Evolutionary conservation across 2,113 vertebrate species (phyloP), one percentile per base, ranked within the genome.

Genomic region (Athene noctua): DNA sequence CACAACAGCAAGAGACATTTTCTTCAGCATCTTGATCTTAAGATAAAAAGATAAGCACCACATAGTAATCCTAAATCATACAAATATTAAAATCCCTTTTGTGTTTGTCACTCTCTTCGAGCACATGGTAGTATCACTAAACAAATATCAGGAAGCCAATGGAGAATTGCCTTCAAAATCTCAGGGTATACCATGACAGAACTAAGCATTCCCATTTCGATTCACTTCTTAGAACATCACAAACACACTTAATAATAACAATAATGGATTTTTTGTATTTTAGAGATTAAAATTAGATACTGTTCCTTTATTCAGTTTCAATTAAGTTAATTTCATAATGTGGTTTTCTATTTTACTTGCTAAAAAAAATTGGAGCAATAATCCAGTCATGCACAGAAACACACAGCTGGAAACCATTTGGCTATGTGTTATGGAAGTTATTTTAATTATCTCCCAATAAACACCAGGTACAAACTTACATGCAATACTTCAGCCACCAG

Each of bases 91-190:
- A 96, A 94, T 92, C 74, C 86, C 91, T 86, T 80, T 67, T 68
- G 86, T 94, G 94, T 97, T 93, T 96, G 86, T 95, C 86, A 79
- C 90, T 86, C 80, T 83, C 94, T 90, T 93, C 75, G 46, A 94
- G 90, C 93, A 95, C 92, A 82, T 92, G 96, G 90, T 93, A 95
- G 95, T 97, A 96, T 61, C 42, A 84, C 49, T 85, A 95, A 97
- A 96, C 79, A 98, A 98, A 98, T 97, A 97, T 94, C 97, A 98
- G 77, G 77, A 97, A 94, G 63, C 74, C 97, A 85, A 18, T 40
- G 38, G 96, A 95, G 97, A 98, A 96, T 95, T 96, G 49, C 80
- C 38, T 74, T 72, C n/a, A 93, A 96, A 97, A 87, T 88, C 82
- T 86, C 88, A 75, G 40, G 42, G 58, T 51, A 44, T 54, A 40